Conservation (phyloP, 2,888 invertebrate genomes). For the Saturnia japonica region DNA sequence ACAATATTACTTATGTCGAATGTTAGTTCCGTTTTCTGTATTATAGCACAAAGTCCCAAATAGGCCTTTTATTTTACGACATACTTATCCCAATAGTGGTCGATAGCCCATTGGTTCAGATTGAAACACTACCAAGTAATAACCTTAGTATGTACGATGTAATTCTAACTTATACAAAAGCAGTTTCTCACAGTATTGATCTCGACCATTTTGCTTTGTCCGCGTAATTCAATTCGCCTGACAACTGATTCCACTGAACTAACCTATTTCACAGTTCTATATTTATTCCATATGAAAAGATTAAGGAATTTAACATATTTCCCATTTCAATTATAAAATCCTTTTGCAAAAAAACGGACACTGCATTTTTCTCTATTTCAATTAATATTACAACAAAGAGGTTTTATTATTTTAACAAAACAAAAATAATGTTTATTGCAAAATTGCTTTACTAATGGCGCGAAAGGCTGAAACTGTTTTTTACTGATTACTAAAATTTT, state of each 20-base stretch:
- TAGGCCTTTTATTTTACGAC: background rate
- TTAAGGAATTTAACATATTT: background rate
- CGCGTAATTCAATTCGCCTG: background rate
- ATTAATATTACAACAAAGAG: no score
- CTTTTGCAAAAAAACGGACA: no score
- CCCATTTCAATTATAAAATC: no score
- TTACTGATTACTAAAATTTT: no score
- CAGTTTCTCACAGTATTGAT: slow-evolving; percentile 7
- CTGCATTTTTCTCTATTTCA: no score
- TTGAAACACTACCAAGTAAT: background rate
- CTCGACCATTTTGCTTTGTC: slow-evolving; percentile 4
- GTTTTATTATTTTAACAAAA: no score
- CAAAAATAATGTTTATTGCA: no score
- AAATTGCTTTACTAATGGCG: no score
- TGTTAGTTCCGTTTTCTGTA: background rate
- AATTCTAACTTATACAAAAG: slow-evolving; percentile 8
- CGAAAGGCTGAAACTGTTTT: no score
- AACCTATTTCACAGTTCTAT: background rate
- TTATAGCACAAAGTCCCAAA: background rate
- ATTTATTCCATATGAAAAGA: background rate
- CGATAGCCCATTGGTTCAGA: background rate
- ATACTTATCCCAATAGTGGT: background rate
- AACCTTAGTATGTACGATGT: slow-evolving; percentile 5
- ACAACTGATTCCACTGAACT: slow-evolving; percentile 2
- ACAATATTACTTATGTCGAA: background rate